A percentile compares a stretch with the other conserved stretches of the same genome.
phyloP scores from a whole-genome alignment of 2,797 vertebrate species.

The Selene dorsalis region DNA sequence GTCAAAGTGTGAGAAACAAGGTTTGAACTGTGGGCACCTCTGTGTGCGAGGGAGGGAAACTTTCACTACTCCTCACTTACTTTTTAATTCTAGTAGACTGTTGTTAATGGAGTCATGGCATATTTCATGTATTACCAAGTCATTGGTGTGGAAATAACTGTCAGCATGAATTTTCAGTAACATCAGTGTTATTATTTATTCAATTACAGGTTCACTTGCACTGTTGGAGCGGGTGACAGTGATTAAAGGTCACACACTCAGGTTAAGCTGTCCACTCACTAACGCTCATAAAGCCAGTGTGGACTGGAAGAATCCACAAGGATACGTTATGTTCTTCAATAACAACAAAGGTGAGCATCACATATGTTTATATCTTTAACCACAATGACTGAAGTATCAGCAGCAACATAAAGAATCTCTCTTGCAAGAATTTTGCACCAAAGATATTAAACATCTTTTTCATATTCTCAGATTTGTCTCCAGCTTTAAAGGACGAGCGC shows the following conservation, averaged over 20 bases:
- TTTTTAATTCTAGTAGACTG: background rate
- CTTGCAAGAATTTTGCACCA: background rate
- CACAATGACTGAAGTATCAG: background rate
- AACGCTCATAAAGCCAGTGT: slow-evolving; percentile 21
- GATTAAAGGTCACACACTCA: slow-evolving; percentile 73
- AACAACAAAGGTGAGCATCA: background rate
- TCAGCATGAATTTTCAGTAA: slow-evolving; percentile 3
- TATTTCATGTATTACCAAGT: background rate
- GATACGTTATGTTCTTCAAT: slow-evolving; percentile 76
- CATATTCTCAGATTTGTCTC: slow-evolving; percentile 12
- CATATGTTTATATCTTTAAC: background rate
- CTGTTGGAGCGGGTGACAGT: slow-evolving; percentile 60
- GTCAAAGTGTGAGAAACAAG: slow-evolving; percentile 37
- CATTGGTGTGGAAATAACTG: background rate
- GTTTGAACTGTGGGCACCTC: slow-evolving; percentile 14
- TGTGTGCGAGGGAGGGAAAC: background rate
- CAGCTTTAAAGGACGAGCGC: slow-evolving; percentile 73
- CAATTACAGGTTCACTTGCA: slow-evolving; percentile 66
- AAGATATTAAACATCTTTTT: background rate
- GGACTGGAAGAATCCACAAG: slow-evolving; percentile 80
- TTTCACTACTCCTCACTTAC: background rate
- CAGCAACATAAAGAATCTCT: background rate
- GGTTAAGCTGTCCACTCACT: slow-evolving; percentile 66
- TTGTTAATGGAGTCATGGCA: background rate
- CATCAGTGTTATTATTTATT: slow-evolving; percentile 23